Evolutionary conservation across 1,140 invertebrate species (phyloP).

Genomic region (Aphelenchoides fujianensis): DNA sequence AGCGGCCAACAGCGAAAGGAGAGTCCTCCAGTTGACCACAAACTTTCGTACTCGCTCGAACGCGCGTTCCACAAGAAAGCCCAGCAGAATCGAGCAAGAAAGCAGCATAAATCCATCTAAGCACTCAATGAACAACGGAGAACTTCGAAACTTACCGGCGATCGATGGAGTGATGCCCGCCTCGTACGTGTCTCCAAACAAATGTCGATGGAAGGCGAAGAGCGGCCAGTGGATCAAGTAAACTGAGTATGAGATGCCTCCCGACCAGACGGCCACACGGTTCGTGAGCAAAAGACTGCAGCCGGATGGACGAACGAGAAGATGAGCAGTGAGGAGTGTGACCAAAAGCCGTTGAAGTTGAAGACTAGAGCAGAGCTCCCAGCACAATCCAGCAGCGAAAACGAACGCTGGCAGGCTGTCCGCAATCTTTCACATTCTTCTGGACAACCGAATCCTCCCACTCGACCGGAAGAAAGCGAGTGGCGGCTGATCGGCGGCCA

Average conservation of each 20-base stretch:
- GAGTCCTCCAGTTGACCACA: background rate
- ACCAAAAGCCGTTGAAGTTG: slow-evolving; percentile 17
- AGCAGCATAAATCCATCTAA: slow-evolving; percentile 6
- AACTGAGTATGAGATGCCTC: slow-evolving; percentile 32
- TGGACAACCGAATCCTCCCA: background rate
- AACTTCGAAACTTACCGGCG: background rate
- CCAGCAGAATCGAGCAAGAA: background rate
- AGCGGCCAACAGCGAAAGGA: background rate
- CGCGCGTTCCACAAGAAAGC: slow-evolving; percentile 1
- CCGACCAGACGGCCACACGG: slow-evolving; percentile 13
- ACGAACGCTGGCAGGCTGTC: too few relatives aligned
- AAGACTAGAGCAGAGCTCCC: background rate
- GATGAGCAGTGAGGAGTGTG: slow-evolving; percentile 17
- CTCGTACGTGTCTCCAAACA: background rate
- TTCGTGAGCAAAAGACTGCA: background rate
- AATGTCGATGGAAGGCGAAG: slow-evolving; percentile 1
- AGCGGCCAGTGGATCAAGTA: slow-evolving; percentile 33
- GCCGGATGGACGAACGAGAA: background rate
- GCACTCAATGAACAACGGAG: too few relatives aligned
- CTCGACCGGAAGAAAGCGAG: background rate
- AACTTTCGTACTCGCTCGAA: background rate
- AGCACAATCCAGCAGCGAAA: background rate
- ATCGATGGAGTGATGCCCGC: background rate
- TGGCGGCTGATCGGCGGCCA: background rate
- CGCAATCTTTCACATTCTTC: too few relatives aligned